Evolutionary conservation across 1,140 invertebrate genomes (phyloP).

Genomic region (Rhyzopertha dominica): DNA sequence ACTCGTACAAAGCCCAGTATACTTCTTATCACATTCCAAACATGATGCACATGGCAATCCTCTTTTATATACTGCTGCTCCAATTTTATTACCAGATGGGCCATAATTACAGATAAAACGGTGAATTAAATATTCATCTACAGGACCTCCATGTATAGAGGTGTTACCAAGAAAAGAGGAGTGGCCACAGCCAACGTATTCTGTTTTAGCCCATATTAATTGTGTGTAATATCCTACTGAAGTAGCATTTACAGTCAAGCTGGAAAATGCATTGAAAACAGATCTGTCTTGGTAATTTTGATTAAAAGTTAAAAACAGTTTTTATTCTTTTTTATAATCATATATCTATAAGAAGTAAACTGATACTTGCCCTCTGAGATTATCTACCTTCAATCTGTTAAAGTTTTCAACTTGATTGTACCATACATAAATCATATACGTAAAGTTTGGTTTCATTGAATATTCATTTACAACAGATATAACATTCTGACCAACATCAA

Average conservation of each 20-base stretch:
- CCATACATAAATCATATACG: constrained; percentile 29
- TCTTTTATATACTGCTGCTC: constrained; percentile 22
- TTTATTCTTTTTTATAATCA: constrained; percentile 15
- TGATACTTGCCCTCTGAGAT: too few species aligned
- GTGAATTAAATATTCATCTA: constrained; percentile 17
- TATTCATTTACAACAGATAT: constrained; percentile 27
- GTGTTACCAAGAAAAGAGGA: constrained; percentile 24
- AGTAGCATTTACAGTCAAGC: constrained; percentile 21
- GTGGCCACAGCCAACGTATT: constrained; percentile 14
- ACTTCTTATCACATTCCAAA: constrained; percentile 19
- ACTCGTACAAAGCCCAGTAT: constrained; percentile 19
- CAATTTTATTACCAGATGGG: constrained; percentile 39
- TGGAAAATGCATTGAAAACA: constrained; percentile 40
- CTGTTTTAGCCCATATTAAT: too few species aligned
- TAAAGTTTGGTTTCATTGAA: constrained; percentile 20
- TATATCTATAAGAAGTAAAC: constrained; percentile 13
- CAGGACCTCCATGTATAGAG: constrained; percentile 17
- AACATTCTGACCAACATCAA: constrained; percentile 38
- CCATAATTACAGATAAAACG: constrained; percentile 44
- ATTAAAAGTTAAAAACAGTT: constrained; percentile 39
- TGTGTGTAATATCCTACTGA: too few species aligned
- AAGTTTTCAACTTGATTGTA: constrained; percentile 35
- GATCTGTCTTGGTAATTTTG: constrained; percentile 46
- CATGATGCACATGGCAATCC: constrained; percentile 22
- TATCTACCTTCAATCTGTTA: constrained; percentile 15